Evolutionary conservation across 2,113 vertebrate genomes (phyloP), one percentile per base, ranked within the genome.

Genomic region (Sitta europaea): DNA sequence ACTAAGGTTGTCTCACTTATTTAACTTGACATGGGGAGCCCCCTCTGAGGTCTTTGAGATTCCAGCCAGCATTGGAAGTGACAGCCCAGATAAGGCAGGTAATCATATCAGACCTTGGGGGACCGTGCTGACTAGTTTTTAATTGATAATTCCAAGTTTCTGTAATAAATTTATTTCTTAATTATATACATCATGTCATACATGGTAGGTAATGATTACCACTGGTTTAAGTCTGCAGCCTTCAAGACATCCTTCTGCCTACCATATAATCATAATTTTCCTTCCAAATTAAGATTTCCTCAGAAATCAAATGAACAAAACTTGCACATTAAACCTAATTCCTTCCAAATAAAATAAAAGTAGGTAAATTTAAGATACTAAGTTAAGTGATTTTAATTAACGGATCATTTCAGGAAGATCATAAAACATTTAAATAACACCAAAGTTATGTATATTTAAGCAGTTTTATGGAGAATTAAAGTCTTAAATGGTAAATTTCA

Each of bases 91-190:
- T 98, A 98, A 98, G 94, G 92, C 88, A 98, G 98, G 98, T 98
- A 99, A 98, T 99, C 98, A 98, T 97, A 59, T 92, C 85, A 90
- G 98, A 98, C 98, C 98, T 98, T 97, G 92, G 97, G 97, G 98
- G 97, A 98, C 97, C 80, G 55, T 96, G 93, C 95, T 93, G 97
- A 95, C 96, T 96, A 95, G 93, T 98, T 98, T 98, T 98, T 98
- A 98, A 98, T 98, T 98, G 97, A 98, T 98, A 97, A 98, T 98
- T 98, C 97, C 98, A 98, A 98, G 98, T 98, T 98, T 97, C 97
- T 97, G 54, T 94, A 98, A 98, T 98, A 98, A 98, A 98, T 98
- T 98, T 98, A 98, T 98, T 97, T 98, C 98, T 98, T 98, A 98
- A 98, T 98, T 98, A 97, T 85, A 96, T 94, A 95, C 66, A 47